Evolutionary conservation across 1,140 invertebrate species (phyloP), one percentile per base, ranked within the genome.

Genomic region (Euwallacea fornicatus): DNA sequence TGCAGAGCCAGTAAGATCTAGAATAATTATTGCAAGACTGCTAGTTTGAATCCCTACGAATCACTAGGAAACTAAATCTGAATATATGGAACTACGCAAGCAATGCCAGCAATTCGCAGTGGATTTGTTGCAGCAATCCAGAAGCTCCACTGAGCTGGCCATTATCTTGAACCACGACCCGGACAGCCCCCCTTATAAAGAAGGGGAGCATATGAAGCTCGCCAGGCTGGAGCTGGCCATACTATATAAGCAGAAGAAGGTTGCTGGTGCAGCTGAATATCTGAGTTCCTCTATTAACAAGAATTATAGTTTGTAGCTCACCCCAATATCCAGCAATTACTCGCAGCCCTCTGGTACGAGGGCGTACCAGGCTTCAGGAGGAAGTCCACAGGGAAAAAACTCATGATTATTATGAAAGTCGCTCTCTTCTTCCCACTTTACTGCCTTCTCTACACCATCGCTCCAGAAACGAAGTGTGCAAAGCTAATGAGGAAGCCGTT

Each of bases 61-160:
- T 4, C 21, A 33, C 21, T 7, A 87, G 85, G 93, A 96, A 82
- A 91, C 89, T 78, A 89, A 90, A 81, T 79, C 85, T 0, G 92
- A 95, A 78, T 94, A 95, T 78, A 81, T 91, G 68, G 91, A 93
- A 74, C 84, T 98, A 33, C 84, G 93, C 7, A 85, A 86, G 53
- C 92, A 96, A 81, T 94, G 94, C 73, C 94, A 97, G 83, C 88
- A 93, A 79, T 97, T 98, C 78, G 94, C 95, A 0, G 94, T 96
- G 2, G 92, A 95, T 78, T 83, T 98, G 15, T 80, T 98, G 55
- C 89, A 95, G 74, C 94, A 97, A 83, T 93, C 93, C 0, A 83
- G 95, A 56, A 95, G 92, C 69, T 96, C 95, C 0, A 89, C 92
- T 70, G 96, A 98, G 82, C 81, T 98, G 72, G 92, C 93, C 68